Base-by-base conservation (phyloP, 2,888 invertebrate genomes). In the Tipula unca region DNA sequence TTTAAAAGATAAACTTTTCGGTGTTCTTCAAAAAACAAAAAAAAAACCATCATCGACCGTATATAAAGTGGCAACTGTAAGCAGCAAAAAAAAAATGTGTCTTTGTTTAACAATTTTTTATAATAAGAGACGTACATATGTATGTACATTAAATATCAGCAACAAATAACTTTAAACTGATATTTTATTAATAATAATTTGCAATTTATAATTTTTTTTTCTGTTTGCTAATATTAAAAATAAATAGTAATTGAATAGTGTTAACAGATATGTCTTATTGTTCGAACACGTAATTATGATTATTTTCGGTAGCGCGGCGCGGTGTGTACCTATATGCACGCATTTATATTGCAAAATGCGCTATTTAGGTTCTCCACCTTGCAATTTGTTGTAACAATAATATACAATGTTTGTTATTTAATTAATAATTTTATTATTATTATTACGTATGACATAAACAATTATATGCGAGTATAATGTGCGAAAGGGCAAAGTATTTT, bases 221-320 rank as follows among this genome's bases (percentile, higher is more conserved):
- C 32, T 83, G n/a, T 32, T 82, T 82, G 83, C 32, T 83, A 83
- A 83, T 83, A 32, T 32, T 17, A 83, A 83, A 83, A 83, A 35
- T 35, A 83, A 83, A 83, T 83, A 83, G n/a, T 32, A 83, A 32
- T 32, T 83, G 32, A 32, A 83, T 6, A 83, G 84, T 84, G 84
- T 84, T 84, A 84, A 84, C 84, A 84, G 84, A 84, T 20, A 17
- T 84, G 84, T 84, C 35, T 84, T 84, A 84, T 84, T 84, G 84
- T 84, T 84, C 84, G 84, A 39, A 84, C 84, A 84, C 84, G 83
- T 83, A 83, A 83, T 83, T 83, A 32, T 83, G n/a, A 32, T 83
- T 83, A 69, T 69, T 69, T 69, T 25, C 3, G 69, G 69, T 20
- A 25, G 25, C 25, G 8, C 10, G 25, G 6, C 10, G 69, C 25